phyloP scores from a whole-genome alignment of 2,888 invertebrate species.

The Parnassius mnemosyne region DNA sequence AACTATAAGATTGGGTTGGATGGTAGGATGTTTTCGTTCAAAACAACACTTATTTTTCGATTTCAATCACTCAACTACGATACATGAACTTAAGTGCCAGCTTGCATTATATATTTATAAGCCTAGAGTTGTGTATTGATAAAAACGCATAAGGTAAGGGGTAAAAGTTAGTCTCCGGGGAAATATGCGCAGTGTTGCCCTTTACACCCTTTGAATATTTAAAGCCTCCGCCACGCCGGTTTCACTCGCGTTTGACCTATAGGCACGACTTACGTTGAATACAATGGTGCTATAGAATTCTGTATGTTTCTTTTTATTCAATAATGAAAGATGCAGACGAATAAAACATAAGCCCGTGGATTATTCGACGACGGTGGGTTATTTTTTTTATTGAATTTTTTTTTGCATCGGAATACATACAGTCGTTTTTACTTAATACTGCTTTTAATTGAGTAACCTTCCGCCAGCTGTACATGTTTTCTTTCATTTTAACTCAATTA shows the following conservation, averaged over 20 bases:
- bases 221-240: conserved; percentile 51
- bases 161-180: conserved; percentile 56
- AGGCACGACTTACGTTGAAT: conserved; percentile 34
- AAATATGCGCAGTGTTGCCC: conserved; percentile 73
- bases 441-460: too few relatives aligned
- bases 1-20: too few relatives aligned
- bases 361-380: background rate
- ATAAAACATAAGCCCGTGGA: conserved; percentile 9
- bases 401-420: background rate
- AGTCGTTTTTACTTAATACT: background rate
- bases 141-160: conserved; percentile 27
- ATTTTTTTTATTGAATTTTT: background rate
- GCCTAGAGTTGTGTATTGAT: conserved; percentile 21
- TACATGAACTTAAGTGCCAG: background rate
- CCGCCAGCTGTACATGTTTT: too few relatives aligned
- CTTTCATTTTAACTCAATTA: too few relatives aligned
- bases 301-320: conserved; percentile 30
- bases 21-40: too few relatives aligned
- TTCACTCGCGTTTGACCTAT: conserved; percentile 42
- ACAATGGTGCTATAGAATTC: conserved; percentile 30
- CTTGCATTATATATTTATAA: conserved; percentile 19
- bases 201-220: conserved; percentile 79
- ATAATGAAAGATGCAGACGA: conserved; percentile 27
- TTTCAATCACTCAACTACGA: too few relatives aligned
- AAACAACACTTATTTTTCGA: too few relatives aligned